These are phyloP conservation scores for Drosophila varians DNA, from an alignment of 1,140 invertebrate genomes.

Conservation along the genomic window DNA sequence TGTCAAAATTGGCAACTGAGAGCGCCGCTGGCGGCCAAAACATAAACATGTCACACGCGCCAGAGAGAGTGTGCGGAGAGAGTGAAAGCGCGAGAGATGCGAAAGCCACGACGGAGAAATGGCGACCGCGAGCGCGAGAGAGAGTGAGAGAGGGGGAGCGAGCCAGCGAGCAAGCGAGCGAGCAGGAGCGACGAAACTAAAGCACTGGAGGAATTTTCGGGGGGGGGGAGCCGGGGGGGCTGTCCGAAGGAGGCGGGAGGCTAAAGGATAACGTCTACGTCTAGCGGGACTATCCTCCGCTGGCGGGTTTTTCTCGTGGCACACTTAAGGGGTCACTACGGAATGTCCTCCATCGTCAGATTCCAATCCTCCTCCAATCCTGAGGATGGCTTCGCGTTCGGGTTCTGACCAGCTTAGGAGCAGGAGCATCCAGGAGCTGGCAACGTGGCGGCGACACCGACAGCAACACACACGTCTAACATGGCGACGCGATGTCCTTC, in stretches of 20 bases:
- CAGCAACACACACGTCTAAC: slow-evolving; percentile 40
- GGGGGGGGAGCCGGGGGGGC: slow-evolving; percentile 23
- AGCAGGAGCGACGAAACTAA: slow-evolving; percentile 54
- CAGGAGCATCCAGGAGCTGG: slow-evolving; percentile 24
- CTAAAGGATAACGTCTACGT: slow-evolving; percentile 43
- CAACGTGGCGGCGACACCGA: slow-evolving; percentile 55
- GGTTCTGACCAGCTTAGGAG: neutral
- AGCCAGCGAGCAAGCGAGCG: slow-evolving; percentile 36
- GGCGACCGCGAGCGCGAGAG: no score
- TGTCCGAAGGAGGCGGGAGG: slow-evolving; percentile 1
- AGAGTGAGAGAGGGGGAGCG: slow-evolving; percentile 11
- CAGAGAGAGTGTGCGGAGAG: slow-evolving; percentile 22
- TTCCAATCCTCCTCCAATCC: slow-evolving; percentile 22
- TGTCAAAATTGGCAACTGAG: slow-evolving; percentile 74
- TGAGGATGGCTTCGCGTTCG: slow-evolving; percentile 5
- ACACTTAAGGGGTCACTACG: slow-evolving; percentile 52
- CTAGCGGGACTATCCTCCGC: slow-evolving; percentile 44
- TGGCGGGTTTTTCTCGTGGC: slow-evolving; percentile 56
- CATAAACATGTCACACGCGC: slow-evolving; percentile 73
- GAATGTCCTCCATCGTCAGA: slow-evolving; percentile 37
- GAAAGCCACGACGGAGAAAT: slow-evolving; percentile 27
- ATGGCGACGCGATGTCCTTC: slow-evolving; percentile 61
- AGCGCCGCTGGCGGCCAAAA: slow-evolving; percentile 74
- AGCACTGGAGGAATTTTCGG: slow-evolving; percentile 51
- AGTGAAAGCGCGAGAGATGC: slow-evolving; percentile 21